Percentiles rank a stretch among this genome's conserved stretches.
phyloP scores from a whole-genome alignment of 2,113 vertebrate species.

The Ciconia stormi region DNA sequence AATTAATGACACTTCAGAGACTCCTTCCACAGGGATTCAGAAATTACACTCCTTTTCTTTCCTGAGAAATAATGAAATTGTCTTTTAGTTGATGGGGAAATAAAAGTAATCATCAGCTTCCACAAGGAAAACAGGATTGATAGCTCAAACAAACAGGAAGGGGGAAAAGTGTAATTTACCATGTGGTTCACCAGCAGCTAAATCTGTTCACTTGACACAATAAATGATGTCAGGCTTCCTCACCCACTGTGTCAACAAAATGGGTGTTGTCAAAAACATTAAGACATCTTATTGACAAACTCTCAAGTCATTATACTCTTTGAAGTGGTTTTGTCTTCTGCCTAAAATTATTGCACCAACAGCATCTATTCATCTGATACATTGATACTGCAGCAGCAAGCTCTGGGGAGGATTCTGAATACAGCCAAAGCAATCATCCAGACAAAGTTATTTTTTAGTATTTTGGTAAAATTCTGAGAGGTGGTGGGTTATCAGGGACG shows the following conservation, averaged over 20 bases:
- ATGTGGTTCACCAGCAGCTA: slow-evolving; percentile 71
- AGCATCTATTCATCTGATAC: slow-evolving; percentile 73
- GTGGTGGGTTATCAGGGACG: neutral
- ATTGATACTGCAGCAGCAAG: slow-evolving; percentile 66
- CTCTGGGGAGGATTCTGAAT: slow-evolving; percentile 43
- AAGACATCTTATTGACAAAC: slow-evolving; percentile 79
- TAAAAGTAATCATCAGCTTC: slow-evolving; percentile 36
- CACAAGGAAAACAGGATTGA: slow-evolving; percentile 47
- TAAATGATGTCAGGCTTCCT: slow-evolving; percentile 75
- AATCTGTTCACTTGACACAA: slow-evolving; percentile 74
- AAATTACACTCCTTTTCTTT: slow-evolving; percentile 18
- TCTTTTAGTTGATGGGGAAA: neutral
- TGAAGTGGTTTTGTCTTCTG: slow-evolving; percentile 78
- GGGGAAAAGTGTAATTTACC: slow-evolving; percentile 57
- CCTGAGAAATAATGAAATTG: slow-evolving; percentile 36
- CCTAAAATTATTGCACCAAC: slow-evolving; percentile 73
- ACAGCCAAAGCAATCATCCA: slow-evolving; percentile 46
- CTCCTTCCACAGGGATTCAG: neutral
- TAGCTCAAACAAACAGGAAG: slow-evolving; percentile 45
- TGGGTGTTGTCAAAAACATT: slow-evolving; percentile 76
- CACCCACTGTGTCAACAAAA: slow-evolving; percentile 75
- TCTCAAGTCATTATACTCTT: slow-evolving; percentile 75
- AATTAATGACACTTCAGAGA: slow-evolving; percentile 32
- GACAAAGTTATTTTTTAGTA: slow-evolving; percentile 34
- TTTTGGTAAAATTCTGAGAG: neutral